Conservation (phyloP, 1,140 invertebrate species). For the Holotrichia oblita region DNA sequence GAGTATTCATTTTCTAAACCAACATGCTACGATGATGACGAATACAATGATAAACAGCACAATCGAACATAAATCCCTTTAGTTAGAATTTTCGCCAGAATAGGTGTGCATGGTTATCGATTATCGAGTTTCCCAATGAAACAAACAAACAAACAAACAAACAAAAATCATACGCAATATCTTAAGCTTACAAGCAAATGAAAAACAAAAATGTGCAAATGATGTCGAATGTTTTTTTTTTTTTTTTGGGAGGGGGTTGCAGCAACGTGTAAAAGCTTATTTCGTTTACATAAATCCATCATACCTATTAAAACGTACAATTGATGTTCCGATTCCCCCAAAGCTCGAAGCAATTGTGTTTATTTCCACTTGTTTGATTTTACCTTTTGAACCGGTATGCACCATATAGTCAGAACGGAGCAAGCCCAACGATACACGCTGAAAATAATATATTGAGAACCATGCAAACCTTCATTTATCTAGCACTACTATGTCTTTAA, state of each 20-base stretch:
- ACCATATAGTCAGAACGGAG: conserved; percentile 82
- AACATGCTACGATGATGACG: neutral
- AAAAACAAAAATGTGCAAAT: no score
- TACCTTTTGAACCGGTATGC: conserved; percentile 66
- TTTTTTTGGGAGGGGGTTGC: no score
- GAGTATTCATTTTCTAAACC: neutral
- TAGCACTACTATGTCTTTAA: neutral
- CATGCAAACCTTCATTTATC: conserved; percentile 32
- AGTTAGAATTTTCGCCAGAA: no score
- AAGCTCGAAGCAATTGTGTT: conserved; percentile 80
- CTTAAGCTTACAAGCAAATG: neutral
- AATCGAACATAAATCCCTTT: no score
- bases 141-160: neutral
- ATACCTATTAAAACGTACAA: conserved; percentile 75
- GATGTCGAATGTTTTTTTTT: no score
- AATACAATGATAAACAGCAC: no score
- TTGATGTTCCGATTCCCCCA: conserved; percentile 69
- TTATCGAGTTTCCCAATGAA: no score
- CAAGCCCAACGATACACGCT: conserved; percentile 68
- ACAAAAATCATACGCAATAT: neutral
- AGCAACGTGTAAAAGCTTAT: no score
- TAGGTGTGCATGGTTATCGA: neutral
- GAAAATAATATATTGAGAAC: conserved; percentile 51
- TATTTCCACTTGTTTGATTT: conserved; percentile 80
- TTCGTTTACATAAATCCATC: conserved; percentile 35